phyloP scores from a whole-genome alignment of 2,113 vertebrate species.

The Saguinus imperator region DNA sequence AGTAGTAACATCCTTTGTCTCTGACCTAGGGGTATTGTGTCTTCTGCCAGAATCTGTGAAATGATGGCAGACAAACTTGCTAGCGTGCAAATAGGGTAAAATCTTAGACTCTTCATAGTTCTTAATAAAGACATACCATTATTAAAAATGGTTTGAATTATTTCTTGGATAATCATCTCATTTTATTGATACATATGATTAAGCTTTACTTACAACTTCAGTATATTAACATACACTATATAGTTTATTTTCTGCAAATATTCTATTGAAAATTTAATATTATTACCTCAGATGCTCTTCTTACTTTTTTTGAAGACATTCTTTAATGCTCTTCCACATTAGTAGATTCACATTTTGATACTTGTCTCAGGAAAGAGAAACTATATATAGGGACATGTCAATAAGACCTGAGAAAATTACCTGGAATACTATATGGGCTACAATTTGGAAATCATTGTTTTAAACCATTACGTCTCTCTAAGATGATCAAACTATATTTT shows the following conservation, averaged over 20 bases:
- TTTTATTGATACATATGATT: slow-evolving; percentile 5
- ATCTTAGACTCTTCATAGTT: neutral
- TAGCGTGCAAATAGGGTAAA: neutral
- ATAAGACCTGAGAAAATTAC: neutral
- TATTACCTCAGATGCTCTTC: neutral
- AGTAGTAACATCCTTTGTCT: neutral
- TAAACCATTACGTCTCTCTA: slow-evolving; percentile 54
- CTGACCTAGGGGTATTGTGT: neutral
- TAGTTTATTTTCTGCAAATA: neutral
- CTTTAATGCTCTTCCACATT: neutral
- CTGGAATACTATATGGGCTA: neutral
- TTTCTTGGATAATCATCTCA: neutral
- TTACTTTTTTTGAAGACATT: neutral
- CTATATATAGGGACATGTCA: neutral
- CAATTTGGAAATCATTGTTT: slow-evolving; percentile 61
- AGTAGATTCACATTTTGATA: neutral
- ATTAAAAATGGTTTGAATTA: neutral
- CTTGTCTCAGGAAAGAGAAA: slow-evolving; percentile 45
- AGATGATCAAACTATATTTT: slow-evolving; percentile 61
- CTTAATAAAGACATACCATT: neutral
- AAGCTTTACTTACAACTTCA: neutral
- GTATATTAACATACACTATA: neutral
- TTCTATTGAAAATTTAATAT: neutral
- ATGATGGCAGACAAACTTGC: neutral
- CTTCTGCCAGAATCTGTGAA: neutral